Evolutionary conservation across 2,888 invertebrate species (phyloP).

Genomic region (Leptinotarsa juncta): DNA sequence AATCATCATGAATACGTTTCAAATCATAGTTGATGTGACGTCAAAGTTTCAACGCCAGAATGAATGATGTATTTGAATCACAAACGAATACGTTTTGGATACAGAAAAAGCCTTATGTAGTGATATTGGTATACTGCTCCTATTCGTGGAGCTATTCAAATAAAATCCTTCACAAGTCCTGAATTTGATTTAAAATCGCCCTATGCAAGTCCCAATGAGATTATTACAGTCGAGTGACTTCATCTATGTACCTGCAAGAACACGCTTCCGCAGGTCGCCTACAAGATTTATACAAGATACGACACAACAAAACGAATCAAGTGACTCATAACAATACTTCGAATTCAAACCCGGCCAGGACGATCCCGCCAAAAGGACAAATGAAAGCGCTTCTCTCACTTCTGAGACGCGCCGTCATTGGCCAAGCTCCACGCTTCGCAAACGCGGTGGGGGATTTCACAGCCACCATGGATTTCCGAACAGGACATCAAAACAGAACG

Average conservation of each 20-base stretch:
- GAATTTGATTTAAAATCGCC: neutral
- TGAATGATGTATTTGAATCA: no score
- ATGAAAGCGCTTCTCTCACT: constrained; percentile 13
- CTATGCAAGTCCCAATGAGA: neutral
- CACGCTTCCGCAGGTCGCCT: constrained; percentile 8
- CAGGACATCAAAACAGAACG: neutral
- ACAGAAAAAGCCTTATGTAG: no score
- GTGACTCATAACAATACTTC: constrained; percentile 1
- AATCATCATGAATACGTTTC: no score
- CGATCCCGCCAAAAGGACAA: constrained; percentile 14
- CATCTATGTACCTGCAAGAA: constrained; percentile 2
- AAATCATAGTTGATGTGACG: no score
- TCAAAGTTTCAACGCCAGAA: no score
- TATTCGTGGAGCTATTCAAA: no score
- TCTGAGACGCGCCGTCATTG: neutral
- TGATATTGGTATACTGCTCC: no score
- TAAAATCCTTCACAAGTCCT: no score
- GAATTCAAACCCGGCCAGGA: neutral
- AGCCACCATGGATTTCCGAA: constrained; percentile 14
- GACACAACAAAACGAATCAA: constrained; percentile 23
- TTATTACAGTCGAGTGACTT: neutral
- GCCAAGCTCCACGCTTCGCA: neutral
- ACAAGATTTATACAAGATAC: constrained; percentile 16
- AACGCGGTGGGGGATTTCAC: neutral
- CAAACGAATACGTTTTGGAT: no score